Conservation (phyloP, 1,140 invertebrate genomes). For the Eupeodes corollae region DNA sequence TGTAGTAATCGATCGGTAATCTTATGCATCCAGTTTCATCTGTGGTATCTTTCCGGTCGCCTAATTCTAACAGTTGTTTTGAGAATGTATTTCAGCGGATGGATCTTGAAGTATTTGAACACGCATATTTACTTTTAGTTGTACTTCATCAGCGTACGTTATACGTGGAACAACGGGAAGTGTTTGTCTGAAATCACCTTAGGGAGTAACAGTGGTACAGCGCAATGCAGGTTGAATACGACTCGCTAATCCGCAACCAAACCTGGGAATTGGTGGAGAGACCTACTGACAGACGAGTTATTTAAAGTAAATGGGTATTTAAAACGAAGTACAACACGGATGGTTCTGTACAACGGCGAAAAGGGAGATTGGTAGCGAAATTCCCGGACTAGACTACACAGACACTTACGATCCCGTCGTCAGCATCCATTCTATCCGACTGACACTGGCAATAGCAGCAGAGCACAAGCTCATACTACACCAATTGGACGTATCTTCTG, state of each 20-base stretch:
- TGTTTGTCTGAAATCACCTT: no score
- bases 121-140: no score
- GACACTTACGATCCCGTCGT: slow-evolving; percentile 27
- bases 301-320: slow-evolving; percentile 30
- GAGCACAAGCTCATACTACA: slow-evolving; percentile 13
- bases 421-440: not conserved
- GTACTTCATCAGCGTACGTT: no score
- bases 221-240: slow-evolving; percentile 16
- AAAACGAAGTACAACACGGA: slow-evolving; percentile 21
- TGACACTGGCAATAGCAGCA: not conserved
- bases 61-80: no score
- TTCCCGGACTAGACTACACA: slow-evolving; percentile 22
- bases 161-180: no score
- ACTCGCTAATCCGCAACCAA: no score
- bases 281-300: slow-evolving; percentile 14
- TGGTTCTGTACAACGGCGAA: slow-evolving; percentile 19
- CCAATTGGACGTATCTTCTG: slow-evolving; percentile 29
- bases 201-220: no score
- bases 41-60: no score
- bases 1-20: no score
- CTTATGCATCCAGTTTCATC: no score
- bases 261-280: slow-evolving; percentile 15
- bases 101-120: no score
- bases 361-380: slow-evolving; percentile 31
- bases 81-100: no score